These are phyloP conservation scores for Dinocampus coccinellae DNA, from an alignment of 2,888 invertebrate genomes.

Conservation along the genomic window DNA sequence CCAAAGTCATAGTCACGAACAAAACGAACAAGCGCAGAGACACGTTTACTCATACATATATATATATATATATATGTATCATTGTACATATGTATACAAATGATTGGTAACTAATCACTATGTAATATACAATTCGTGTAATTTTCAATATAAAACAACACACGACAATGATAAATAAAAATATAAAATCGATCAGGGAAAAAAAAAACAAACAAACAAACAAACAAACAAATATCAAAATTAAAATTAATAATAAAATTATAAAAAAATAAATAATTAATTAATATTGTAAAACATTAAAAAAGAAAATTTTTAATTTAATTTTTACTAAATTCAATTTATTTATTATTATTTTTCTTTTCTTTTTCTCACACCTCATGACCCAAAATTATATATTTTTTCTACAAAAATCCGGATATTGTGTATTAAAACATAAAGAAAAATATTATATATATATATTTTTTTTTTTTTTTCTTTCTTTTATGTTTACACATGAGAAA, in stretches of 20 bases:
- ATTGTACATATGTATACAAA: neutral
- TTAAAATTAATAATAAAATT: neutral
- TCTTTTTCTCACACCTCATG: no score
- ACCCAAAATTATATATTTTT: no score
- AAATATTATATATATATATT: no score
- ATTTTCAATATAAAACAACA: neutral
- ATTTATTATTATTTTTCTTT: no score
- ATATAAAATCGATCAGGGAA: neutral
- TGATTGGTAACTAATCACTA: neutral
- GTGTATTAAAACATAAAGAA: slow-evolving; percentile 5
- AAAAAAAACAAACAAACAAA: neutral
- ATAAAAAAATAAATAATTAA: no score
- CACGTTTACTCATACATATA: neutral
- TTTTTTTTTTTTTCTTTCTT: no score
- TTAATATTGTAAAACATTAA: no score
- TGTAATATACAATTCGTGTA: neutral
- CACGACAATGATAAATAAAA: neutral
- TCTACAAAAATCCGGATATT: slow-evolving; percentile 30
- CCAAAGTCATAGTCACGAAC: no score
- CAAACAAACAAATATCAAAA: no score
- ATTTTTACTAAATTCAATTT: no score
- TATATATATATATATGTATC: neutral
- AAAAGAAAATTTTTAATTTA: no score
- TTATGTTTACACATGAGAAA: slow-evolving; percentile 4
- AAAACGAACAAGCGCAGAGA: no score